These are phyloP conservation scores for Sebastes cheni DNA, from an alignment of 2,797 vertebrate species.

Conservation along the genomic window DNA sequence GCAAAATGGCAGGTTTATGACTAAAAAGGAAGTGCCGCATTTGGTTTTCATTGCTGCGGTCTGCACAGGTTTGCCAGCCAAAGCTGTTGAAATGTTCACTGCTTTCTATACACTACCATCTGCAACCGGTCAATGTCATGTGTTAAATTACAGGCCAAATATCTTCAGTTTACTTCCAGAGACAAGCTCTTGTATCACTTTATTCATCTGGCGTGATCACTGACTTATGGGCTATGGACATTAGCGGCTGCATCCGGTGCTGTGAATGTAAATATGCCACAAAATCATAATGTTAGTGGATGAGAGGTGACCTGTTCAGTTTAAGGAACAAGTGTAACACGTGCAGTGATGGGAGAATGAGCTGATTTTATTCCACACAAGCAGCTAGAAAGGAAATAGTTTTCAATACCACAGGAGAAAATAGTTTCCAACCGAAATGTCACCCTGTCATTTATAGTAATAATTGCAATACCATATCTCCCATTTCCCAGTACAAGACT, in stretches of 20 bases:
- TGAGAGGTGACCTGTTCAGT: background rate
- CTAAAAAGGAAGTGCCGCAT: conserved; percentile 11
- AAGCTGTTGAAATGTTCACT: conserved; percentile 11
- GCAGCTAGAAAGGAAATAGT: conserved; percentile 15
- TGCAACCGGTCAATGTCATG: conserved; percentile 18
- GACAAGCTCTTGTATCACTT: background rate
- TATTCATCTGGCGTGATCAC: background rate
- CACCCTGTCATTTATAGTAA: conserved; percentile 50
- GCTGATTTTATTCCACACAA: background rate
- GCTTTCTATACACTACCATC: conserved; percentile 1
- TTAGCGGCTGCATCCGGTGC: background rate
- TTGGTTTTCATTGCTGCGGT: conserved; percentile 36
- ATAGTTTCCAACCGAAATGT: conserved; percentile 62
- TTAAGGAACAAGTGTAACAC: conserved; percentile 1
- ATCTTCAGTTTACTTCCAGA: background rate
- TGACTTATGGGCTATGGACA: background rate
- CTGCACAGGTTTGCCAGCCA: conserved; percentile 10
- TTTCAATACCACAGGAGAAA: conserved; percentile 38
- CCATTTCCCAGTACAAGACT: conserved; percentile 45
- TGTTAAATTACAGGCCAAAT: background rate
- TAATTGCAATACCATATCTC: conserved; percentile 55
- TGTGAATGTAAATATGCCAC: background rate
- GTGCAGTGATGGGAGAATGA: background rate
- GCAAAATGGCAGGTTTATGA: conserved; percentile 30
- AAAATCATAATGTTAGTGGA: background rate